Percentiles rank a stretch among this genome's conserved stretches.
These are phyloP conservation scores for Xiphorhynchus erythropygius DNA, from an alignment of 2,797 vertebrate genomes.

Conservation along the genomic window DNA sequence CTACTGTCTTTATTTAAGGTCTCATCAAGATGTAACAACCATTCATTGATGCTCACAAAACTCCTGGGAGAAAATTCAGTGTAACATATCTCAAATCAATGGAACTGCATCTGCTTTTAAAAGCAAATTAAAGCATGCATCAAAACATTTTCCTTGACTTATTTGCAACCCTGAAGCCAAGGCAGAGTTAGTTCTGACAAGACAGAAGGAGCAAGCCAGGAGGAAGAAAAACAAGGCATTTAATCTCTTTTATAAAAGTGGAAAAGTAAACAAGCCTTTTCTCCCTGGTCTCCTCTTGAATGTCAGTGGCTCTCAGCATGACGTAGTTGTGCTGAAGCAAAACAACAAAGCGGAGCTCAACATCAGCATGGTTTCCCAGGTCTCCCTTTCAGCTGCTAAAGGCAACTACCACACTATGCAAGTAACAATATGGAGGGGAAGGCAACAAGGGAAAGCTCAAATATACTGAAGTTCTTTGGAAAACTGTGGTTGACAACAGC, in stretches of 20 bases:
- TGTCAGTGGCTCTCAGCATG: not conserved
- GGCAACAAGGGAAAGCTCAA: not conserved
- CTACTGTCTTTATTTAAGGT: not conserved
- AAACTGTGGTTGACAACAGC: not conserved
- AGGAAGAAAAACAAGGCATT: not conserved
- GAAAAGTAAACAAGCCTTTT: not conserved
- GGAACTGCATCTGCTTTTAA: not conserved
- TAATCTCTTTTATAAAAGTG: not conserved
- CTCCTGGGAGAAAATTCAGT: not conserved
- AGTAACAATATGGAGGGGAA: not conserved
- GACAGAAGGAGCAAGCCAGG: not conserved
- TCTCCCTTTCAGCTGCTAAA: not conserved
- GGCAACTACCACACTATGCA: fast-evolving
- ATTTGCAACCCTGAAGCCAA: not conserved
- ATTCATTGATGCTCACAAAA: not conserved
- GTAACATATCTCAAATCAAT: not conserved
- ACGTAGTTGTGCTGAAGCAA: fast-evolving
- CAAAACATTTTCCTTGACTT: not conserved
- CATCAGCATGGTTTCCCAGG: not conserved
- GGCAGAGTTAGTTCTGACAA: not conserved
- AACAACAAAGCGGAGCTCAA: not conserved
- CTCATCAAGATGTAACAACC: not conserved
- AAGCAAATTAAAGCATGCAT: not conserved
- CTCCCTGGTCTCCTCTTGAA: not conserved
- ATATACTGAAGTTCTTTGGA: not conserved